These are phyloP conservation scores for Sebastes schlegelii DNA, from an alignment of 2,113 vertebrate species.

Conservation along the genomic window DNA sequence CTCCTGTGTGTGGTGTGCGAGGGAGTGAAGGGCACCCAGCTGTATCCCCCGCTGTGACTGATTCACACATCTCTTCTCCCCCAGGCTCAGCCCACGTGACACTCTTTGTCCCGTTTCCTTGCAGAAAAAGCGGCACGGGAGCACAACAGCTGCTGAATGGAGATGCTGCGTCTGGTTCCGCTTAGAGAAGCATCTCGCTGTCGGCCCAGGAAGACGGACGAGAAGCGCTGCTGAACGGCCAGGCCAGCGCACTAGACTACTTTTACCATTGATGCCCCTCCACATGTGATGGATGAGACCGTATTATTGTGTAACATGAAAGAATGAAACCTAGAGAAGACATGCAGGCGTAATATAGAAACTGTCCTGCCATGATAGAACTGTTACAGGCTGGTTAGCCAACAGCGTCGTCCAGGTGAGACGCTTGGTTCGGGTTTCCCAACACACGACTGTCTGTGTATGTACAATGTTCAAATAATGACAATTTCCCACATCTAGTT, in stretches of 20 bases:
- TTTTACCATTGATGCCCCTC: neutral
- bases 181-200: constrained; percentile 40
- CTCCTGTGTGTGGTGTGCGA: constrained; percentile 3
- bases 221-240: neutral
- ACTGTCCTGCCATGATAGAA: neutral
- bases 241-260: neutral
- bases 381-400: neutral
- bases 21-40: constrained; percentile 33
- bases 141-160: constrained; percentile 58
- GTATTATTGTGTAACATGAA: neutral
- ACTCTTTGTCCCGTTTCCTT: constrained; percentile 55
- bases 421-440: neutral
- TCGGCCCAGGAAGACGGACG: constrained; percentile 24
- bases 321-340: neutral
- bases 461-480: neutral
- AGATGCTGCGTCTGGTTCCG: constrained; percentile 9
- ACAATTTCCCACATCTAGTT: too few relatives aligned
- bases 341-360: neutral
- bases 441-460: neutral
- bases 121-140: constrained; percentile 30
- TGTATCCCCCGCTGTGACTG: constrained; percentile 47
- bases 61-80: constrained; percentile 41
- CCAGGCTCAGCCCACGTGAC: constrained; percentile 42
- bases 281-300: neutral
- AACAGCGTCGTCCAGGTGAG: neutral